Evolutionary conservation across 2,888 invertebrate genomes (phyloP).

Genomic region (Isoperla grammatica): DNA sequence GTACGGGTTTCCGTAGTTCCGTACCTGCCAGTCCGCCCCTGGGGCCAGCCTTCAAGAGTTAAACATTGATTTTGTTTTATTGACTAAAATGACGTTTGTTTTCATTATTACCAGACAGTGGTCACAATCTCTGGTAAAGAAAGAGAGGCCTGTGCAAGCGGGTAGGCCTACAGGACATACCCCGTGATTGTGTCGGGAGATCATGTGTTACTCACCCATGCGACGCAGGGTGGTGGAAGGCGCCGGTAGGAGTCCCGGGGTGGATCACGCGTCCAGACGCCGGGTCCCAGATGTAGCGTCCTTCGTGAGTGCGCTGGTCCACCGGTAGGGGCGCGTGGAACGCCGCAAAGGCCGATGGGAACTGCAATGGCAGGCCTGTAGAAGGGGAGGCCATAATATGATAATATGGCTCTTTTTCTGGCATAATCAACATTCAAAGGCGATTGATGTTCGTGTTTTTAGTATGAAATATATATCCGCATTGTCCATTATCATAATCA

Average conservation of each 20-base stretch:
- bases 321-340: constrained; percentile 56
- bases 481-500: background rate
- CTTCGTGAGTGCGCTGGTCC: constrained; percentile 52
- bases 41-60: no score
- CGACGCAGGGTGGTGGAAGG: constrained; percentile 40
- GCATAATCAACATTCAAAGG: constrained; percentile 20
- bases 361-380: constrained; percentile 43
- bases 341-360: constrained; percentile 49
- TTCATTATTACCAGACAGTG: no score
- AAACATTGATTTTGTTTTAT: no score
- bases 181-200: no score
- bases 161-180: no score
- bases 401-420: constrained; percentile 23
- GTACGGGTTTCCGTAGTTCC: no score
- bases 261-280: constrained; percentile 34
- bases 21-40: no score
- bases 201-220: constrained; percentile 39
- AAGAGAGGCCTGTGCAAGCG: no score
- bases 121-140: no score
- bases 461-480: background rate
- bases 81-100: no score
- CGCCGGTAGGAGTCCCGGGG: constrained; percentile 29
- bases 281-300: constrained; percentile 46
- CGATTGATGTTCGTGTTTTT: background rate
- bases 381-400: constrained; percentile 35